These are phyloP conservation scores for Pegoplata infirma DNA, from an alignment of 2,888 invertebrate genomes.

Conservation along the genomic window DNA sequence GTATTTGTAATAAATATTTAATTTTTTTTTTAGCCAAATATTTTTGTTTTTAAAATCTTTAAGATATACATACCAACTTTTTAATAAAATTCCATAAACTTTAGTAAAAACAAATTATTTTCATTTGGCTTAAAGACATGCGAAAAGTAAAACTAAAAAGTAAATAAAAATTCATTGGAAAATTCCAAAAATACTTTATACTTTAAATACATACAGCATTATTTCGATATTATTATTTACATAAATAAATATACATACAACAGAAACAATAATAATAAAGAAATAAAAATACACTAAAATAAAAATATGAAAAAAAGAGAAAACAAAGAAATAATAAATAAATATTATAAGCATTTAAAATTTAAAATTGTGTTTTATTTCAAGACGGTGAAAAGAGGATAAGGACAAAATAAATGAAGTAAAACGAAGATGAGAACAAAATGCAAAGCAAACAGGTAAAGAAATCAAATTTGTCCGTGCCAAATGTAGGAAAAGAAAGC, in stretches of 20 bases:
- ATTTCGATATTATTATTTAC: background rate
- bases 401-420: too few species aligned
- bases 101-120: background rate
- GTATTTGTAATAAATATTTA: conserved; percentile 39
- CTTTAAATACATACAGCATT: background rate
- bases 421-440: too few species aligned
- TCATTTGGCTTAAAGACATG: conserved; percentile 6
- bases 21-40: conserved; percentile 7
- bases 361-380: conserved; percentile 17
- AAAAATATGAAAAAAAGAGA: background rate
- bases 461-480: too few species aligned
- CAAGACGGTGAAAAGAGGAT: too few species aligned
- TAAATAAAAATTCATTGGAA: too few species aligned
- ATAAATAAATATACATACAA: conserved; percentile 2
- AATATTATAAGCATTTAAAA: conserved; percentile 48
- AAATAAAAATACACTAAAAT: conserved; percentile 28
- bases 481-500: too few species aligned
- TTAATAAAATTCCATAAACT: background rate
- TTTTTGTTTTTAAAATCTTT: background rate
- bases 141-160: background rate
- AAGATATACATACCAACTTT: background rate
- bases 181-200: background rate
- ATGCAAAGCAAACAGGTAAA: too few species aligned
- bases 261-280: conserved; percentile 9
- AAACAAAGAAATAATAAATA: conserved; percentile 25